Evolutionary conservation across 2,113 vertebrate genomes (phyloP).

Genomic region (Microcebus lehilahytsara): DNA sequence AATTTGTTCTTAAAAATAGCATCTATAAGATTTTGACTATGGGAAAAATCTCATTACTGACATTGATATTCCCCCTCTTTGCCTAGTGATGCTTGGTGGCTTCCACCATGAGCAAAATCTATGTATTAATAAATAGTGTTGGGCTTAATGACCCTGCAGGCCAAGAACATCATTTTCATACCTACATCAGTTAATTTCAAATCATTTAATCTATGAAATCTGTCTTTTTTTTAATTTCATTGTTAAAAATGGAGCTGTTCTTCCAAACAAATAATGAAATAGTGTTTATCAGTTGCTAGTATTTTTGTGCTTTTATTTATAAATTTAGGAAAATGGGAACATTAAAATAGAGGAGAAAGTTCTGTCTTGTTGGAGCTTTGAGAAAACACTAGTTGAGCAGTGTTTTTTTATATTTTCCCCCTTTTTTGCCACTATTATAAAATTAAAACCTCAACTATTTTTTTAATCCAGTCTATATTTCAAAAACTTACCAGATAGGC

Average conservation of each 20-base stretch:
- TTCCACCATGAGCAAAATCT: neutral
- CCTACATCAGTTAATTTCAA: neutral
- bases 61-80: neutral
- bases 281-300: neutral
- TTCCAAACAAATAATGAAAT: neutral
- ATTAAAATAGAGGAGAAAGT: neutral
- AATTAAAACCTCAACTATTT: conserved; percentile 16
- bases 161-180: neutral
- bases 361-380: neutral
- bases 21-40: neutral
- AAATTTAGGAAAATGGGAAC: neutral
- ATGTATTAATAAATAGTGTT: no score
- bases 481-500: neutral
- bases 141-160: no score
- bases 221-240: neutral
- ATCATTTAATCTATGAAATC: neutral
- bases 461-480: neutral
- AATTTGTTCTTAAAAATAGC: conserved; percentile 30
- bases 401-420: neutral
- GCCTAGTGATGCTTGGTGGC: neutral
- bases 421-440: neutral
- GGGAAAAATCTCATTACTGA: neutral
- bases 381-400: neutral
- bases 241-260: neutral
- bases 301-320: conserved; percentile 32